Percentiles rank a stretch among this genome's conserved stretches.
Evolutionary conservation across 2,113 vertebrate genomes (phyloP).

Genomic region (Gopherus flavomarginatus): DNA sequence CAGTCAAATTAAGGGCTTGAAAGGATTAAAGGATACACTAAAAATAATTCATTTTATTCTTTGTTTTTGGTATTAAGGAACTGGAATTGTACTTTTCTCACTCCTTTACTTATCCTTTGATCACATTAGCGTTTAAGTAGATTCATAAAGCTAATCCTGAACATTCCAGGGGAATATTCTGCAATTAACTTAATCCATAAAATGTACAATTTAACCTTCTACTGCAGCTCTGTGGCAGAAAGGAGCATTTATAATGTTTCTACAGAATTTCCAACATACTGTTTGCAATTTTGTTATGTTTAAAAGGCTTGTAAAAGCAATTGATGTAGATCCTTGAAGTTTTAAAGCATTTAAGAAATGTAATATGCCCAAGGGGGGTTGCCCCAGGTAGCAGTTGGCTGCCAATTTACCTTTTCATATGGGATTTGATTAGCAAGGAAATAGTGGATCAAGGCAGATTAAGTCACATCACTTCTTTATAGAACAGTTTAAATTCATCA

Average conservation of each 20-base stretch:
- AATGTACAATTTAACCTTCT: slow-evolving; percentile 33
- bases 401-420: neutral
- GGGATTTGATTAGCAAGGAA: slow-evolving; percentile 32
- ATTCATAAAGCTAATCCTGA: slow-evolving; percentile 56
- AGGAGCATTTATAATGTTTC: neutral
- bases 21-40: slow-evolving; percentile 19
- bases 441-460: slow-evolving; percentile 21
- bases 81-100: slow-evolving; percentile 40
- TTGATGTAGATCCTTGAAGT: neutral
- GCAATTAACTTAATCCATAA: slow-evolving; percentile 44
- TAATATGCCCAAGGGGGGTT: neutral
- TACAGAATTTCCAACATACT: neutral
- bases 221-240: slow-evolving; percentile 15
- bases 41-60: slow-evolving; percentile 17
- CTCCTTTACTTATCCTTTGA: slow-evolving; percentile 32
- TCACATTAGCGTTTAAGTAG: slow-evolving; percentile 55
- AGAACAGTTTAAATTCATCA: slow-evolving; percentile 19
- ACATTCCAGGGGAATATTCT: slow-evolving; percentile 51
- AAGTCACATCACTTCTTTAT: neutral
- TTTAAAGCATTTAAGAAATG: slow-evolving; percentile 30
- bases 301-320: slow-evolving; percentile 28
- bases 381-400: neutral
- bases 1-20: slow-evolving; percentile 8
- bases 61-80: slow-evolving; percentile 38
- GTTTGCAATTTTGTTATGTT: slow-evolving; percentile 13